Conservation (phyloP, 2,113 vertebrate genomes). For the Stomatorhinus ivindoensis region DNA sequence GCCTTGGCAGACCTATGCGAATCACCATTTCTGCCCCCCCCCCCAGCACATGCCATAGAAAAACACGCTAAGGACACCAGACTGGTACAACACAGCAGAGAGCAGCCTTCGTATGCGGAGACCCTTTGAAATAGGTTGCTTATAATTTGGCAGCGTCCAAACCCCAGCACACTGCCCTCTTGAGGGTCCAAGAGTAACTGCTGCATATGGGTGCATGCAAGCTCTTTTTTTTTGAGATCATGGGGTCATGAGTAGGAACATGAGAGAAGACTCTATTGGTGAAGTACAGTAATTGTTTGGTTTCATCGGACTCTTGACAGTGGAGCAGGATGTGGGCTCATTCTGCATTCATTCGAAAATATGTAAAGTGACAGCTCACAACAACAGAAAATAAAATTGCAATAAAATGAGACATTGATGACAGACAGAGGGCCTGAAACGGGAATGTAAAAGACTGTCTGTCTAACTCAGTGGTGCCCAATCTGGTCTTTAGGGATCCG, state of each 20-base stretch:
- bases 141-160: slow-evolving; percentile 24
- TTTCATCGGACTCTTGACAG: not conserved
- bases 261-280: not conserved
- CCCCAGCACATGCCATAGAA: not conserved
- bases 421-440: not conserved
- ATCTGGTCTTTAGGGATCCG: not conserved
- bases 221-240: not conserved
- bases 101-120: not conserved
- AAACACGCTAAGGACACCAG: not conserved
- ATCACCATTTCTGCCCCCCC: too few species aligned
- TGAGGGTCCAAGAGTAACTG: not conserved
- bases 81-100: not conserved
- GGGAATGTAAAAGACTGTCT: not conserved
- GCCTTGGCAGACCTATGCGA: not conserved
- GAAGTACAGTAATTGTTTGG: not conserved
- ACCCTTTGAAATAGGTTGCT: not conserved
- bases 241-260: not conserved
- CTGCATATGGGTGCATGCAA: not conserved
- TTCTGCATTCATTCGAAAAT: not conserved
- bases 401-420: not conserved
- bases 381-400: not conserved
- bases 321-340: not conserved
- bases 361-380: not conserved
- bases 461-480: not conserved
- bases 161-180: not conserved